phyloP scores from a whole-genome alignment of 2,888 invertebrate species.

The Lycophotia porphyrea region DNA sequence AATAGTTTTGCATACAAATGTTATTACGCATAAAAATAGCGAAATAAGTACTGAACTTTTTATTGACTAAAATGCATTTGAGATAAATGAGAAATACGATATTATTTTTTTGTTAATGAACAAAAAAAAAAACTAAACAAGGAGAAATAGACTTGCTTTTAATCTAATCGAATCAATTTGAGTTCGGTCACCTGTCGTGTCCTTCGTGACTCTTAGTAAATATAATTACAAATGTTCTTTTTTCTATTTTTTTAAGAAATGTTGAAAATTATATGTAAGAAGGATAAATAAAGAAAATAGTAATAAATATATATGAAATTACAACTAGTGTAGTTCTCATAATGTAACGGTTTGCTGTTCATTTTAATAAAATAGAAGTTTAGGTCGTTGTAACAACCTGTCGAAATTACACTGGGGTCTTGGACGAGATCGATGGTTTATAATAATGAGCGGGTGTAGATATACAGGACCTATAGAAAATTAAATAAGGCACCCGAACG shows the following conservation, averaged over 20 bases:
- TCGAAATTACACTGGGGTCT: background rate
- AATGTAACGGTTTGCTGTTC: too few relatives aligned
- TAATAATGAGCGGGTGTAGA: background rate
- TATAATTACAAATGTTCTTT: too few relatives aligned
- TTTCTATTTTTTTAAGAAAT: too few relatives aligned
- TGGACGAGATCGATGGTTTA: background rate
- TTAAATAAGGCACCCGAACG: background rate
- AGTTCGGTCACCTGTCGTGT: background rate
- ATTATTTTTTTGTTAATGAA: too few relatives aligned
- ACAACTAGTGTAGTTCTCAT: too few relatives aligned
- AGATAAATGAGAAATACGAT: background rate
- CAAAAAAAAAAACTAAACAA: too few relatives aligned
- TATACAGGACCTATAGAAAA: background rate
- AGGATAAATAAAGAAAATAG: too few relatives aligned
- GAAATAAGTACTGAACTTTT: background rate
- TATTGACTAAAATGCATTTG: conserved; percentile 10
- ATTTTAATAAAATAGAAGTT: too few relatives aligned
- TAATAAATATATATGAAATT: too few relatives aligned
- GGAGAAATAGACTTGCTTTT: background rate
- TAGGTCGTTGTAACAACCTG: background rate
- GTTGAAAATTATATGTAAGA: too few relatives aligned
- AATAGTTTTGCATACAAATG: conserved; percentile 3
- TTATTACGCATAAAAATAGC: background rate
- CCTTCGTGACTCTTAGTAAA: too few relatives aligned
- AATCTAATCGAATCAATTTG: background rate